Conservation (phyloP, 2,113 vertebrate genomes). For the Callopanchax toddi region DNA sequence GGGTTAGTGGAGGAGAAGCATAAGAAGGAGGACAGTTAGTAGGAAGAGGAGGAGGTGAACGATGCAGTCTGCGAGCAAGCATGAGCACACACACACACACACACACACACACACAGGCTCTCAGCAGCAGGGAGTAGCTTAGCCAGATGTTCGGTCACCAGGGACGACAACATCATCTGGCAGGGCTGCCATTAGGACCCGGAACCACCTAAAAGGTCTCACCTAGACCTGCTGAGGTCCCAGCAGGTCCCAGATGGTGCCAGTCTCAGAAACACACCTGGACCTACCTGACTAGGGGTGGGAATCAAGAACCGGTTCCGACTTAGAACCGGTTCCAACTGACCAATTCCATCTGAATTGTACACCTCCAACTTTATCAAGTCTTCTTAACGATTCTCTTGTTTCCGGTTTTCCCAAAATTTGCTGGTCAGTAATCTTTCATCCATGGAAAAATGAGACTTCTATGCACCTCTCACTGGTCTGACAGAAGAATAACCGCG, state of each 20-base stretch:
- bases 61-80: too few relatives aligned
- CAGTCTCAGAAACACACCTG: conserved; percentile 54
- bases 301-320: too few relatives aligned
- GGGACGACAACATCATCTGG: conserved; percentile 61
- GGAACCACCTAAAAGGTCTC: conserved; percentile 57
- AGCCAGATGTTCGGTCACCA: conserved; percentile 52
- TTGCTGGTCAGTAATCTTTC: too few relatives aligned
- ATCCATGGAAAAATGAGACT: too few relatives aligned
- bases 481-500: too few relatives aligned
- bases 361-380: too few relatives aligned
- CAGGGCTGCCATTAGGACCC: conserved; percentile 36
- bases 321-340: too few relatives aligned
- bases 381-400: too few relatives aligned
- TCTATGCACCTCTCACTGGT: too few relatives aligned
- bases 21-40: conserved; percentile 37
- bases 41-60: conserved; percentile 28
- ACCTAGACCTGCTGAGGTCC: conserved; percentile 44
- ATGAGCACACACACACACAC: conserved; percentile 40
- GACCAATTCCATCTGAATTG: too few relatives aligned
- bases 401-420: too few relatives aligned
- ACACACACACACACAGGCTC: conserved; percentile 2
- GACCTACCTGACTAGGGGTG: too few relatives aligned
- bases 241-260: conserved; percentile 30
- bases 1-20: conserved; percentile 61
- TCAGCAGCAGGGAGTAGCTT: conserved; percentile 35